Conservation (phyloP, 2,797 vertebrate species). For the Fringilla coelebs region DNA sequence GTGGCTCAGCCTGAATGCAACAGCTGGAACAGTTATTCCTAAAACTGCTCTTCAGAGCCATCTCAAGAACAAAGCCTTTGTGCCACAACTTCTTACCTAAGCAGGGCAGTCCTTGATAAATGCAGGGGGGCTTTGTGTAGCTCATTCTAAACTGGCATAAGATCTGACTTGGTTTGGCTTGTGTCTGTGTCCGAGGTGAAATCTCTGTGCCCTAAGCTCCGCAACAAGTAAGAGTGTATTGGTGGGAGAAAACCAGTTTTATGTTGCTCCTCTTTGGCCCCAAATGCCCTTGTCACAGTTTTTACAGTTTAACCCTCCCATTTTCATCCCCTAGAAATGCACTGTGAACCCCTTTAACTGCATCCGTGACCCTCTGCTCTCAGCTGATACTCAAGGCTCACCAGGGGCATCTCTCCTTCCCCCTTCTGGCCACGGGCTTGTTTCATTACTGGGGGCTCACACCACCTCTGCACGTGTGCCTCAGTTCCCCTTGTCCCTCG, state of each 20-base stretch:
- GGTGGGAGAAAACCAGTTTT: neutral
- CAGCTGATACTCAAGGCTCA: neutral
- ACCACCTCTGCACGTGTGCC: neutral
- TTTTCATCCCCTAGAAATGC: neutral
- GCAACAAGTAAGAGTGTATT: neutral
- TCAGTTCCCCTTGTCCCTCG: rapidly evolving
- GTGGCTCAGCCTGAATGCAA: neutral
- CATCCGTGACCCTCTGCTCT: neutral
- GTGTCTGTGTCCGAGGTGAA: neutral
- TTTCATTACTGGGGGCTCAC: neutral
- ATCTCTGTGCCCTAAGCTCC: neutral
- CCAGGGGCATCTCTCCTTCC: neutral
- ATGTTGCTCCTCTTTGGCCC: neutral
- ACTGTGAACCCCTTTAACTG: neutral
- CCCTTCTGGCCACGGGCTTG: neutral
- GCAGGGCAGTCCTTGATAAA: neutral
- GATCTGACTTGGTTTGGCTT: neutral
- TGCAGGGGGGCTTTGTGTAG: neutral
- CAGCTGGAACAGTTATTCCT: neutral
- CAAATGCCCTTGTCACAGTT: neutral
- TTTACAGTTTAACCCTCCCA: neutral
- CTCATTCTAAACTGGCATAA: neutral
- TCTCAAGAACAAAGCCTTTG: neutral
- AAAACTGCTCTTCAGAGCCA: neutral
- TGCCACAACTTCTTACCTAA: neutral